Conservation (phyloP, 2,113 vertebrate genomes). For the Mobula birostris region DNA sequence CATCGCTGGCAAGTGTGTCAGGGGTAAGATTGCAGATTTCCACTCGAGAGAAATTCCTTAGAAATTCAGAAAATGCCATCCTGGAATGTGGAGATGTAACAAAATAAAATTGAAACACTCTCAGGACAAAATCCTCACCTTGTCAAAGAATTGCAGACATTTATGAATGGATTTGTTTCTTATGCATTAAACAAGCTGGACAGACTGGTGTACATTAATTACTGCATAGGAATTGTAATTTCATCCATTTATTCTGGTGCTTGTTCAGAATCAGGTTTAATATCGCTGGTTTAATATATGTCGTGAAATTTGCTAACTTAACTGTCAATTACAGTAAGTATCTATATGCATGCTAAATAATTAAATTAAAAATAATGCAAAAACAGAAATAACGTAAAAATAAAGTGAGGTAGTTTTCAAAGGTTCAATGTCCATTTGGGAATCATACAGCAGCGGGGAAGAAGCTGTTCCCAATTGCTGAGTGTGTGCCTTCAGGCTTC, state of each 20-base stretch:
- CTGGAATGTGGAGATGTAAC: conserved; percentile 48
- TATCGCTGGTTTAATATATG: too few species aligned
- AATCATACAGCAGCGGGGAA: too few species aligned
- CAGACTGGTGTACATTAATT: background rate
- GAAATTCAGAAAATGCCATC: conserved; percentile 84
- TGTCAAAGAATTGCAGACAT: background rate
- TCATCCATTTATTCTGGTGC: too few species aligned
- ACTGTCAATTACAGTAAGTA: too few species aligned
- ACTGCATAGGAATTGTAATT: background rate
- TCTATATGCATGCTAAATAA: too few species aligned
- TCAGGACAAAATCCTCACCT: background rate
- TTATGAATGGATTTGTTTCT: background rate
- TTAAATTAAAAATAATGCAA: too few species aligned
- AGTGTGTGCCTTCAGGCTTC: too few species aligned
- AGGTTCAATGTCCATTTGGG: too few species aligned
- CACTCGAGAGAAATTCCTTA: conserved; percentile 76
- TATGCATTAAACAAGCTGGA: background rate
- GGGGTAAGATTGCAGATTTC: conserved; percentile 94
- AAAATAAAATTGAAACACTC: background rate
- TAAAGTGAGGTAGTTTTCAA: too few species aligned
- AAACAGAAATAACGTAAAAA: too few species aligned
- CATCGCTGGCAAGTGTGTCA: conserved; percentile 68
- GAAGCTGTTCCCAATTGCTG: too few species aligned
- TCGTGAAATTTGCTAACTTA: too few species aligned
- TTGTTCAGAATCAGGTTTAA: background rate